phyloP scores from a whole-genome alignment of 2,888 invertebrate genomes.

The Apodemia zela region DNA sequence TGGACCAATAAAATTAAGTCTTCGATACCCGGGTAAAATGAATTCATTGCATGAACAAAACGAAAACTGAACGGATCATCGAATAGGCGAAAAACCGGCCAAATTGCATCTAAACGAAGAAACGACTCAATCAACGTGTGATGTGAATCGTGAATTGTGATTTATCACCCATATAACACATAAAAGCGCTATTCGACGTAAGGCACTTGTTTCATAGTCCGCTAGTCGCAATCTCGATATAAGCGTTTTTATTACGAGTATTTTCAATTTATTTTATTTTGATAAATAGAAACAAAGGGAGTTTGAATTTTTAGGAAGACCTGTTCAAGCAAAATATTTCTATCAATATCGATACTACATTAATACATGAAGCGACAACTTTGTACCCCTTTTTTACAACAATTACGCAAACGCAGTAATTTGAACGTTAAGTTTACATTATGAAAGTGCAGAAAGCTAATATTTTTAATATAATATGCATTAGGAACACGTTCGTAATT shows the following conservation, averaged over 20 bases:
- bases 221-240: background rate
- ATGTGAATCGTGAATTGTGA: constrained; percentile 25
- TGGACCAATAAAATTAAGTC: constrained; percentile 13
- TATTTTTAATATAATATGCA: too few relatives aligned
- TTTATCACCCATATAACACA: constrained; percentile 28
- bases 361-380: too few relatives aligned
- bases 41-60: constrained; percentile 19
- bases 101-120: constrained; percentile 29
- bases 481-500: too few relatives aligned
- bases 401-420: too few relatives aligned
- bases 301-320: too few relatives aligned
- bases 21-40: constrained; percentile 11
- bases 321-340: too few relatives aligned
- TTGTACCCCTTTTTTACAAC: too few relatives aligned
- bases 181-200: constrained; percentile 19
- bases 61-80: constrained; percentile 21
- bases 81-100: constrained; percentile 26
- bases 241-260: background rate
- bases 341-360: too few relatives aligned
- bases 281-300: background rate
- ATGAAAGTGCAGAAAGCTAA: too few relatives aligned
- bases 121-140: constrained; percentile 27
- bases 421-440: too few relatives aligned
- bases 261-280: background rate
- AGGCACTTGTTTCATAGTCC: constrained; percentile 6